These are phyloP conservation scores for Eupeodes latifasciatus DNA, from an alignment of 2,888 invertebrate species.

Conservation along the genomic window DNA sequence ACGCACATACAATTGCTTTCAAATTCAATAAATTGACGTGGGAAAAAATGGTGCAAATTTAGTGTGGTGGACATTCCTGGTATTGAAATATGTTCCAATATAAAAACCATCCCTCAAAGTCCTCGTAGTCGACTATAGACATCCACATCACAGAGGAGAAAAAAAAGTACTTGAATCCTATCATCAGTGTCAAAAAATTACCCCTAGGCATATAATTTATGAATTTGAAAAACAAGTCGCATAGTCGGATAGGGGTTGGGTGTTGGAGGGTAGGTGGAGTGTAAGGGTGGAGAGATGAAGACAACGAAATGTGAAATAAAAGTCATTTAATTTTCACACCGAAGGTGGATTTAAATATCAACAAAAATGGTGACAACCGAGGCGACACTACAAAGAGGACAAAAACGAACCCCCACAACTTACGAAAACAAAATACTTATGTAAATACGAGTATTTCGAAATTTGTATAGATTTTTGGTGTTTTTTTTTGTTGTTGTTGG, in stretches of 20 bases:
- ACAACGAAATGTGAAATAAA: conserved; percentile 38
- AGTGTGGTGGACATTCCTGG: conserved; percentile 22
- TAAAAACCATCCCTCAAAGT: background rate
- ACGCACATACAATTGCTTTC: background rate
- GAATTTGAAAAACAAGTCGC: conserved; percentile 1
- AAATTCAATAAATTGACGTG: conserved; percentile 25
- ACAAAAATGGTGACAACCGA: background rate
- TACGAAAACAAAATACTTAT: background rate
- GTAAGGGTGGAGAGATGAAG: background rate
- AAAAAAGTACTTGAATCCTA: conserved; percentile 6
- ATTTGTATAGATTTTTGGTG: conserved; percentile 14
- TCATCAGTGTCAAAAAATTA: conserved; percentile 38
- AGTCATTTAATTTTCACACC: conserved; percentile 44
- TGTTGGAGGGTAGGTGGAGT: background rate
- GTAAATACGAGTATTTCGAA: conserved; percentile 19
- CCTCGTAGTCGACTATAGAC: background rate
- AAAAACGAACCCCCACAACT: background rate
- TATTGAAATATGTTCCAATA: background rate
- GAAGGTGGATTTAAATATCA: conserved; percentile 35
- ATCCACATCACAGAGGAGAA: background rate
- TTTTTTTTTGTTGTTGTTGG: conserved; percentile 30
- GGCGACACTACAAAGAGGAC: background rate
- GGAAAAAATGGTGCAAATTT: conserved; percentile 39
- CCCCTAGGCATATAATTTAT: conserved; percentile 39
- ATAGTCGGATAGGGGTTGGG: rapidly evolving